Base-by-base conservation (phyloP, 2,888 invertebrate genomes). In the Dorcus parallelipipedus region DNA sequence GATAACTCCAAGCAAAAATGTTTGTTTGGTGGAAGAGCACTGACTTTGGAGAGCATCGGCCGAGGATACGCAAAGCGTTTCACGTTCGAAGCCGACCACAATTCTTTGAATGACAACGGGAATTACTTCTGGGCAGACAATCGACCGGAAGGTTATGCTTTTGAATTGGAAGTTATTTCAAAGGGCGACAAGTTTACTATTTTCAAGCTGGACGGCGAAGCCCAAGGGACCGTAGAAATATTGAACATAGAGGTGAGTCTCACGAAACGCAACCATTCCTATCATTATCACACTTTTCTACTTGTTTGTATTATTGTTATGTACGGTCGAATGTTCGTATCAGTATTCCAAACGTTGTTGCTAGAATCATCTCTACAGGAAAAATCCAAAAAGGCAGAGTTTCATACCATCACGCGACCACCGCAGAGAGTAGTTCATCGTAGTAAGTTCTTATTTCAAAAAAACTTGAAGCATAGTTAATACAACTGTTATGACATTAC, bases 61-160 rank as follows among this genome's bases (percentile, higher is more conserved):
- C 83, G 88, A 69, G 90, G 91, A 7, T 90, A 88, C 72, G 86
- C 89, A 5, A 83, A 88, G 59, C 82, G 90, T 47, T 81, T 90
- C 61, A 90, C 90, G 2, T 90, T 91, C 77, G 84, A 86, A 69
- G 84, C 87, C 1, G 79, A 83, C 55, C 79, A 81, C 47, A 82
- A 81, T 38, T 81, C 82, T 41, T 80, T 87, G 45, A 88, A 88
- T 77, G 81, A 84, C 62, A 89, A 89, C 73, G 80, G 82, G 50
- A 87, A 88, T 72, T 89, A 86, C 76, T 90, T 91, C 80, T 91
- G 90, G 88, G 87, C 88, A 23, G 91, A 91, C 78, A 90, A 88
- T 39, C 80, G 84, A 62, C 85, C 86, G 1, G 86, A 86, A 74
- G 91, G 91, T 51, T 90, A 85, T 73, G 86, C 85, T 38, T 90